phyloP scores from a whole-genome alignment of 2,888 invertebrate genomes.

The Eurytoma adleriae region DNA sequence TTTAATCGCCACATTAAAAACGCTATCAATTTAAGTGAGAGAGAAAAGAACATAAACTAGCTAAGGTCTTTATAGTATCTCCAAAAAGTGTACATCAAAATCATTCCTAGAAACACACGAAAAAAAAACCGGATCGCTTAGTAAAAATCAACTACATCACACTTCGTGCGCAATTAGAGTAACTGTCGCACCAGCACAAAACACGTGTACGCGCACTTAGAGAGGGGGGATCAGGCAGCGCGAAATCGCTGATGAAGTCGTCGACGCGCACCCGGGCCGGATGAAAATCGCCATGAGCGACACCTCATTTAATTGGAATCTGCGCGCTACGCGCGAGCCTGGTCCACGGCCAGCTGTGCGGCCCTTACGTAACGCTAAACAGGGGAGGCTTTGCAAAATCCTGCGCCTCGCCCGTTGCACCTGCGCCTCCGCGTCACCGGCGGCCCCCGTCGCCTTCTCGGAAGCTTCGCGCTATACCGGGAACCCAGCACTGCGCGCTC shows the following conservation, averaged over 20 bases:
- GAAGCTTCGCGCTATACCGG: too few relatives aligned
- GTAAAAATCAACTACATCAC: too few relatives aligned
- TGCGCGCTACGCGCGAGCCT: slow-evolving; percentile 21
- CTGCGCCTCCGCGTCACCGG: slow-evolving; percentile 37
- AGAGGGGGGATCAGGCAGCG: not conserved
- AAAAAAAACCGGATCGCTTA: too few relatives aligned
- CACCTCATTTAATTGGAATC: slow-evolving; percentile 49
- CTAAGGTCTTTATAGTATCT: too few relatives aligned
- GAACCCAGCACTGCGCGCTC: too few relatives aligned
- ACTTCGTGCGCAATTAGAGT: too few relatives aligned
- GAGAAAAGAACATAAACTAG: too few relatives aligned
- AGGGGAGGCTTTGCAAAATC: slow-evolving; percentile 2
- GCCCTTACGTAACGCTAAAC: not conserved
- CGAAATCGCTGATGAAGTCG: not conserved
- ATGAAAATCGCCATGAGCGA: slow-evolving; percentile 37
- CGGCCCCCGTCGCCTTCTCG: slow-evolving; percentile 13
- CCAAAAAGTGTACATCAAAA: too few relatives aligned
- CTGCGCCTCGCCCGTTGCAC: not conserved
- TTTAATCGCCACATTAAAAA: too few relatives aligned
- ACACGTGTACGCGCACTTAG: not conserved
- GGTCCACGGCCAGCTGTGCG: slow-evolving; percentile 28
- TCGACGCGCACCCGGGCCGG: slow-evolving; percentile 1
- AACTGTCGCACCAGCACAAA: too few relatives aligned
- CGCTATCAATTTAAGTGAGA: too few relatives aligned
- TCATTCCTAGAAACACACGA: too few relatives aligned